These are phyloP conservation scores for Tyto alba DNA, from an alignment of 2,113 vertebrate genomes.

Conservation along the genomic window DNA sequence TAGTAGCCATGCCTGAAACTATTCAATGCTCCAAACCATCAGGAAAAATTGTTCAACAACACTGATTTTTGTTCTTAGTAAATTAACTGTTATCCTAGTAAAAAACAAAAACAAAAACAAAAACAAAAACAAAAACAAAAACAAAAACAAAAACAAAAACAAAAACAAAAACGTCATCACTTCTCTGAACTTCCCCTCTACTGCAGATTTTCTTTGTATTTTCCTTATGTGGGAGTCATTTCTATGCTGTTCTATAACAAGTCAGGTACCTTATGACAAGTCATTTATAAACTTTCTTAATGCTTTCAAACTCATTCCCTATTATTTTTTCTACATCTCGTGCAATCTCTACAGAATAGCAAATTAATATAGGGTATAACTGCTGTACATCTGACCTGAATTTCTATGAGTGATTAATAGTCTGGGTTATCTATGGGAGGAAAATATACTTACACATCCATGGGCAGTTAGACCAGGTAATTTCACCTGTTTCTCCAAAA, in stretches of 20 bases:
- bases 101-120: no score
- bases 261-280: constrained; percentile 3
- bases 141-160: no score
- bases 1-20: background rate
- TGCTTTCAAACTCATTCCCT: background rate
- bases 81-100: background rate
- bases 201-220: background rate
- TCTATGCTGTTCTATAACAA: background rate
- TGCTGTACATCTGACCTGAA: background rate
- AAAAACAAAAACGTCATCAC: background rate
- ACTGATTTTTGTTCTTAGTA: background rate
- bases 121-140: no score
- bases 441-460: background rate
- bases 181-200: background rate
- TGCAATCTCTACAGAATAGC: background rate
- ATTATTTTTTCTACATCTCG: background rate
- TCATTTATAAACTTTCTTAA: constrained; percentile 6
- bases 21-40: background rate
- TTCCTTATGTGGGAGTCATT: background rate
- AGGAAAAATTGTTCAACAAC: background rate
- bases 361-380: background rate
- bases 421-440: background rate
- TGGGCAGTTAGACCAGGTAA: background rate
- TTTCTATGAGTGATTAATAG: background rate
- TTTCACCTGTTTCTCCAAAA: background rate